phyloP scores from a whole-genome alignment of 1,140 invertebrate species.

The Drosophila albomicans region DNA sequence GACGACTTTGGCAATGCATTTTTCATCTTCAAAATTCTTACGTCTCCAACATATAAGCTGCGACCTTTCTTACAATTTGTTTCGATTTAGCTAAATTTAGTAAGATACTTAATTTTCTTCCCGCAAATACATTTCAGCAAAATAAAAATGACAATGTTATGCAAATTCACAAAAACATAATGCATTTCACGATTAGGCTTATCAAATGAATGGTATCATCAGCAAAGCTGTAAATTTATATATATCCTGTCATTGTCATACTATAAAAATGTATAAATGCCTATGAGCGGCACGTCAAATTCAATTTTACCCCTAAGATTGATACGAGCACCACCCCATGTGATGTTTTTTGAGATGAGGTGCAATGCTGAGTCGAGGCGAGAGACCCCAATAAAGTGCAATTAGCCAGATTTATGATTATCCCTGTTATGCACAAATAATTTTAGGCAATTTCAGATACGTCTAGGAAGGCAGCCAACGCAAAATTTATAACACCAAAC shows the following conservation, averaged over 20 bases:
- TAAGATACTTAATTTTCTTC: too few species aligned
- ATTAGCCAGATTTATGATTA: conserved; percentile 85
- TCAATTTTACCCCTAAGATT: conserved; percentile 74
- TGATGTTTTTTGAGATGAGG: conserved; percentile 14
- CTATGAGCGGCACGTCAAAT: conserved; percentile 77
- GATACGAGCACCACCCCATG: conserved; percentile 42
- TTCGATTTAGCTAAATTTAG: too few species aligned
- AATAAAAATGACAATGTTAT: too few species aligned
- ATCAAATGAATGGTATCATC: conserved; percentile 63
- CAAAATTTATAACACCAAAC: conserved; percentile 81
- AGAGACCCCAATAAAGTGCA: conserved; percentile 81
- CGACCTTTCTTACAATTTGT: not conserved
- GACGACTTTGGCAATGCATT: conserved; percentile 33
- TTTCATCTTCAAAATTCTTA: conserved; percentile 38
- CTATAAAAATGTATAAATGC: conserved; percentile 61
- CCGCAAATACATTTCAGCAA: too few species aligned
- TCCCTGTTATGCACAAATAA: conserved; percentile 84
- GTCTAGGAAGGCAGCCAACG: conserved; percentile 54
- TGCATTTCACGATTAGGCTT: conserved; percentile 66
- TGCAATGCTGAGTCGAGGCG: not conserved
- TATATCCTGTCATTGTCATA: conserved; percentile 54
- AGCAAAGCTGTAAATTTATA: conserved; percentile 63
- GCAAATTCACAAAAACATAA: not conserved
- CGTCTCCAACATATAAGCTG: not conserved
- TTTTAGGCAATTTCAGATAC: conserved; percentile 78